phyloP scores from a whole-genome alignment of 2,888 invertebrate species.

The Andrena praecox region DNA sequence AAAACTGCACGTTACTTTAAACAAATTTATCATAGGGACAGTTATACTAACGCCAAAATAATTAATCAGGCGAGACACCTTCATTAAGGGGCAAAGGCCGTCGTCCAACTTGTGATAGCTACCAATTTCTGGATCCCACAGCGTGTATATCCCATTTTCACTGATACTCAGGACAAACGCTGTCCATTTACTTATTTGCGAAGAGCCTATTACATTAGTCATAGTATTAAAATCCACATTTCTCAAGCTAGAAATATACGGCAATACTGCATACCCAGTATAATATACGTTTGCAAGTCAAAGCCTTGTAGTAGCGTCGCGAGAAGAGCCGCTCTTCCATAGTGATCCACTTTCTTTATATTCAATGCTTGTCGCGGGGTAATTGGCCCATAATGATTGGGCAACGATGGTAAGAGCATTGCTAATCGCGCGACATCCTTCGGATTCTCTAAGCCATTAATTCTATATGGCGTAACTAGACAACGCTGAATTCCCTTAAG shows the following conservation, averaged over 20 bases:
- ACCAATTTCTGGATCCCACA: conserved; percentile 83
- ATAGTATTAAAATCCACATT: not conserved
- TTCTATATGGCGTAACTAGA: conserved; percentile 78
- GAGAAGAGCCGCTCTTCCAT: conserved; percentile 81
- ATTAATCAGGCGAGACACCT: conserved; percentile 80
- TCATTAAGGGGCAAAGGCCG: conserved; percentile 79
- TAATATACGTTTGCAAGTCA: conserved; percentile 78
- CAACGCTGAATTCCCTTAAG: conserved; percentile 81
- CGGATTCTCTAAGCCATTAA: conserved; percentile 75
- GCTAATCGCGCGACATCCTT: conserved; percentile 78
- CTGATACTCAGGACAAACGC: conserved; percentile 79
- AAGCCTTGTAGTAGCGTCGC: conserved; percentile 79
- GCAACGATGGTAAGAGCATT: conserved; percentile 79
- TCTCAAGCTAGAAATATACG: not conserved
- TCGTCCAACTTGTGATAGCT: conserved; percentile 78
- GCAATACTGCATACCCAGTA: conserved; percentile 75
- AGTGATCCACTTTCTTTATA: conserved; percentile 82
- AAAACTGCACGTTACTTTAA: not conserved
- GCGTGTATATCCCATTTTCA: conserved; percentile 66
- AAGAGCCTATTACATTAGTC: conserved; percentile 73
- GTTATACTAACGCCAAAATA: conserved; percentile 79
- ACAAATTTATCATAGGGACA: not conserved
- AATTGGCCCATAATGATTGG: conserved; percentile 80
- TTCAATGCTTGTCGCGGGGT: conserved; percentile 81
- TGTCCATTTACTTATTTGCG: conserved; percentile 81